Percentiles rank a stretch among this genome's conserved stretches.
Evolutionary conservation across 2,113 vertebrate genomes (phyloP).

Genomic region (Hyperoodon ampullatus): DNA sequence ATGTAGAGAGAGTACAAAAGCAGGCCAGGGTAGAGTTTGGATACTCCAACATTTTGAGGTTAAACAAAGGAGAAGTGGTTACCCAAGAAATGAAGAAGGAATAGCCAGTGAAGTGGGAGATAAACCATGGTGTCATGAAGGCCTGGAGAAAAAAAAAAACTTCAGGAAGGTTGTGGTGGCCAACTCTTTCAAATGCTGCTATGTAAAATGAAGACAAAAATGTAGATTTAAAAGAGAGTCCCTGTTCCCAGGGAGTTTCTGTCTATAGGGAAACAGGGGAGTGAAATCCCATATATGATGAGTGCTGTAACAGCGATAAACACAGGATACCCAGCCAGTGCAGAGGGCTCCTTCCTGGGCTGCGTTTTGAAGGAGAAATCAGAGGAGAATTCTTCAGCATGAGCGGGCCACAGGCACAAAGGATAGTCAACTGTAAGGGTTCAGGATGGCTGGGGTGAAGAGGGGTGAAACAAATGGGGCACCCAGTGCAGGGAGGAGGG

Average conservation of each 20-base stretch:
- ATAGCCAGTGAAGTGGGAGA: background rate
- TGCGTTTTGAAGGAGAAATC: background rate
- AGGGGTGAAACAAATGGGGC: background rate
- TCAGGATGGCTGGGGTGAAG: background rate
- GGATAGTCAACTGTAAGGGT: background rate
- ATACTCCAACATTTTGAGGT: background rate
- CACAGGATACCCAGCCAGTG: background rate
- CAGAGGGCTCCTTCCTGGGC: background rate
- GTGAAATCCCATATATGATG: accelerated
- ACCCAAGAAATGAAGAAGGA: background rate
- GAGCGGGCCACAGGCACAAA: background rate
- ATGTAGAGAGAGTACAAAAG: too few relatives aligned
- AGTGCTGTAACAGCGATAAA: too few relatives aligned
- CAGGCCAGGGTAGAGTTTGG: background rate
- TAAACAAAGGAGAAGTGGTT: background rate
- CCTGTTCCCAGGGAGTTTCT: background rate
- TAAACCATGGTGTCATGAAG: background rate
- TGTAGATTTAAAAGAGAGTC: background rate
- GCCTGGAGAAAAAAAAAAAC: background rate
- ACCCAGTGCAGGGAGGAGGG: too few relatives aligned
- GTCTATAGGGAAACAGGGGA: background rate
- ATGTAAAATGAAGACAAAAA: background rate
- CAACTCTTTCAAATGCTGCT: background rate
- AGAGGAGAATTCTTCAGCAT: background rate
- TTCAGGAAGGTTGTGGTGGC: background rate